Conservation (phyloP, 2,113 vertebrate species). For the Hymenochirus boettgeri region DNA sequence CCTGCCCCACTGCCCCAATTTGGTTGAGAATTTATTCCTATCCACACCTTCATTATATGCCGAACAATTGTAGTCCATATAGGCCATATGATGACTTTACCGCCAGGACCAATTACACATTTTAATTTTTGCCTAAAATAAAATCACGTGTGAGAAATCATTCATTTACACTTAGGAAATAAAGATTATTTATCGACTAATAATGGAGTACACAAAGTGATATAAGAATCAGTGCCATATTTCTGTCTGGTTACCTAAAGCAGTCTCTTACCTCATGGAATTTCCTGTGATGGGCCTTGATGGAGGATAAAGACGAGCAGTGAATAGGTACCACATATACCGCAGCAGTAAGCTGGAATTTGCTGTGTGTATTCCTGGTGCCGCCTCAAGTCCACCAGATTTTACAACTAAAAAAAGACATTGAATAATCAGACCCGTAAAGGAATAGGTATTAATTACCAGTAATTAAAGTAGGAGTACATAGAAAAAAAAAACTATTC, state of each 20-base stretch:
- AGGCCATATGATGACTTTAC: too few species aligned
- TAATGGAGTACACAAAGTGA: too few species aligned
- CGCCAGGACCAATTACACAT: too few species aligned
- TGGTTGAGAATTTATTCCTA: too few species aligned
- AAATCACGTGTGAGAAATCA: too few species aligned
- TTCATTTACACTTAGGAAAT: too few species aligned
- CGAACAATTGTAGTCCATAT: too few species aligned
- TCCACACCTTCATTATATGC: too few species aligned
- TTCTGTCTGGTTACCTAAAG: neutral
- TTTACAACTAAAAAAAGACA: slow-evolving; percentile 75
- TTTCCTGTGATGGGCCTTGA: slow-evolving; percentile 87
- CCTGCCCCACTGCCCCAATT: too few species aligned
- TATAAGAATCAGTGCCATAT: too few species aligned
- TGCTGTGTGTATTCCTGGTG: slow-evolving; percentile 93
- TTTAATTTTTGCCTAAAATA: too few species aligned
- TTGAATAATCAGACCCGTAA: accelerated
- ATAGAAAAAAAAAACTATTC: neutral
- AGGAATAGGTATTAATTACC: neutral
- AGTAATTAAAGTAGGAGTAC: neutral
- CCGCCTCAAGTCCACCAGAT: slow-evolving; percentile 86
- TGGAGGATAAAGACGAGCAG: slow-evolving; percentile 80
- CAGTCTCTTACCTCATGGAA: slow-evolving; percentile 76
- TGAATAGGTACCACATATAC: slow-evolving; percentile 77
- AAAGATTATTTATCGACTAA: too few species aligned
- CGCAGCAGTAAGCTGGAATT: slow-evolving; percentile 83